Evolutionary conservation across 1,140 invertebrate species (phyloP).

Genomic region (Drosophila aff.): DNA sequence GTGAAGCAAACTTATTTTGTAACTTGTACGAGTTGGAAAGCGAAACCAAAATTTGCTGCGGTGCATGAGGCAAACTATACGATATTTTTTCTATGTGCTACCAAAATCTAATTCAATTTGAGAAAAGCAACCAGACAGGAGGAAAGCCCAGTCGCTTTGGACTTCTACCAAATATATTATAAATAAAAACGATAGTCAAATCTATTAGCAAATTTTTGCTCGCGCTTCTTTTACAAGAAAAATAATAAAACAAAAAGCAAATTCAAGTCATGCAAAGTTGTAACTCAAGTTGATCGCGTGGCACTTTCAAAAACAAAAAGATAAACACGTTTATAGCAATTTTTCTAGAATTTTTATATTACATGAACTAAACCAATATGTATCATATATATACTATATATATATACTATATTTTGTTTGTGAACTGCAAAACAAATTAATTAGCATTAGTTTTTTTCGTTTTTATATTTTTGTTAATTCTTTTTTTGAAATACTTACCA

Average conservation of each 20-base stretch:
- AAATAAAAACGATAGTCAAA: constrained; percentile 72
- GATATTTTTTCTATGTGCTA: constrained; percentile 81
- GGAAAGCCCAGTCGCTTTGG: constrained; percentile 60
- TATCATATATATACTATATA: constrained; percentile 54
- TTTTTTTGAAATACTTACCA: constrained; percentile 39
- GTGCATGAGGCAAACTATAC: constrained; percentile 63
- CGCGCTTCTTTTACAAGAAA: constrained; percentile 78
- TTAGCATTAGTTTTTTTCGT: constrained; percentile 66
- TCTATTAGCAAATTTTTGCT: constrained; percentile 84
- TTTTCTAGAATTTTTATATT: constrained; percentile 84
- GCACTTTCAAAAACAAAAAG: constrained; percentile 53
- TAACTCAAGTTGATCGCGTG: constrained; percentile 64
- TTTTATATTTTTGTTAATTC: constrained; percentile 33
- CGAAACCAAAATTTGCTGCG: constrained; percentile 52
- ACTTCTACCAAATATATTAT: constrained; percentile 65
- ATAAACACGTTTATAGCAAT: constrained; percentile 75
- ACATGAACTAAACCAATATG: constrained; percentile 63
- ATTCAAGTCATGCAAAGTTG: constrained; percentile 55
- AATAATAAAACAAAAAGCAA: constrained; percentile 30
- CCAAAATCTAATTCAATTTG: constrained; percentile 42
- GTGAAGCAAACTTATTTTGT: constrained; percentile 61
- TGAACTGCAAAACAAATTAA: constrained; percentile 60
- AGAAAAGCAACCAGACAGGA: constrained; percentile 36
- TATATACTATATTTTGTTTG: constrained; percentile 49
- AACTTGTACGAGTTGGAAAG: constrained; percentile 55